Conservation (phyloP, 2,888 invertebrate genomes). For the Acheta domesticus region DNA sequence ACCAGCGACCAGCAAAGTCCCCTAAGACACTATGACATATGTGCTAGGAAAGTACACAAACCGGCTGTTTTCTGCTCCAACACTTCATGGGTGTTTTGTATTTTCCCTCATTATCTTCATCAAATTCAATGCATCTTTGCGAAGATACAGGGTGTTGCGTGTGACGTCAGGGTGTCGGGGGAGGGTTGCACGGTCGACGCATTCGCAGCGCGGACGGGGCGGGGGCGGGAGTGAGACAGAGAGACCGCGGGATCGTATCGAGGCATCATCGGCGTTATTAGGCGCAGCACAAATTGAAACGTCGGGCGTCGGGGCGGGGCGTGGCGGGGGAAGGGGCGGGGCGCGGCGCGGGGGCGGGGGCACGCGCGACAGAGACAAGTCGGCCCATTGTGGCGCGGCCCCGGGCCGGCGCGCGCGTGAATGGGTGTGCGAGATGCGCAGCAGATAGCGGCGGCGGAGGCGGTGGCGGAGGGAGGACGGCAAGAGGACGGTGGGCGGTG, state of each 20-base stretch:
- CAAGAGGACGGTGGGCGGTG: not conserved
- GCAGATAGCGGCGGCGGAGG: not conserved
- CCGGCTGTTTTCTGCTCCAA: too few relatives aligned
- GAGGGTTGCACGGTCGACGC: not conserved
- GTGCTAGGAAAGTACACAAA: too few relatives aligned
- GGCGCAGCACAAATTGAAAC: constrained; percentile 9
- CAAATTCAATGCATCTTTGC: too few relatives aligned
- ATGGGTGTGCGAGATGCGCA: not conserved
- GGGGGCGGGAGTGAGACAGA: too few relatives aligned
- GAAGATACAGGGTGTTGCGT: too few relatives aligned
- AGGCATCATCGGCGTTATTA: constrained; percentile 4
- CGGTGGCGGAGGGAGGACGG: not conserved
- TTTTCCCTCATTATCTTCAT: too few relatives aligned
- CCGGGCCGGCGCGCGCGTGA: not conserved
- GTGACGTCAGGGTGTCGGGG: not conserved
- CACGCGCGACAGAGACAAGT: constrained; percentile 18
- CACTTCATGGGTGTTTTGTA: too few relatives aligned
- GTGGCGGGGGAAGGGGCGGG: not conserved
- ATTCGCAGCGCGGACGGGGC: not conserved
- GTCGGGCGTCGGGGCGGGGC: not conserved
- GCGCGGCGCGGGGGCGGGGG: not conserved
- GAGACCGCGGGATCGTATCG: not conserved
- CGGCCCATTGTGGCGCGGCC: not conserved
- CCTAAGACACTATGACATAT: too few relatives aligned
- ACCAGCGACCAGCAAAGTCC: too few relatives aligned